Evolutionary conservation across 2,113 vertebrate genomes (phyloP).

Genomic region (Uria aalge): DNA sequence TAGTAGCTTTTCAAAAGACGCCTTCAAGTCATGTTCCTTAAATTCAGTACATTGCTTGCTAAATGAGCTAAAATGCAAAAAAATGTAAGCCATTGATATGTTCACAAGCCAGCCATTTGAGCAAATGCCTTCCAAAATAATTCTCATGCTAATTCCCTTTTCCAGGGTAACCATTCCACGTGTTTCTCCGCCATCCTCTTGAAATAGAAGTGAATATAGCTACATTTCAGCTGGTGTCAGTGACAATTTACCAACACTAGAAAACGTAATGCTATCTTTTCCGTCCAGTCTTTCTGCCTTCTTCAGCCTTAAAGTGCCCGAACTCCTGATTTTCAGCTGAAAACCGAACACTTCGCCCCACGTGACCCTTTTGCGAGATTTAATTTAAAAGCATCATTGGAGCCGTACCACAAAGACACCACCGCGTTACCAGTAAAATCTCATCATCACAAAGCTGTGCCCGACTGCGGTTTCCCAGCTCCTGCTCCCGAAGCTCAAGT

Average conservation of each 20-base stretch:
- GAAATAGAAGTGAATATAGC: not conserved
- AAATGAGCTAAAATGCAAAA: not conserved
- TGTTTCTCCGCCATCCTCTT: not conserved
- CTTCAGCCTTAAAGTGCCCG: not conserved
- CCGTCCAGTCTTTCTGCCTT: not conserved
- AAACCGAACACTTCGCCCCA: not conserved
- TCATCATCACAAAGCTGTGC: not conserved
- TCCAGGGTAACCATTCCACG: not conserved
- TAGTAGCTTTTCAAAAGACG: not conserved
- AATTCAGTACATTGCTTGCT: not conserved
- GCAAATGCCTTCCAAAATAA: not conserved
- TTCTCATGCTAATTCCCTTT: not conserved
- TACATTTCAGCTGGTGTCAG: not conserved
- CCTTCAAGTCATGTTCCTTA: not conserved
- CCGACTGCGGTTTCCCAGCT: not conserved
- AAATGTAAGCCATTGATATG: not conserved
- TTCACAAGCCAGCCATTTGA: not conserved
- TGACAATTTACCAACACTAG: not conserved
- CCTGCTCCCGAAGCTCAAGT: accelerated
- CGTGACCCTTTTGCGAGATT: not conserved
- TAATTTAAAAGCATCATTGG: not conserved
- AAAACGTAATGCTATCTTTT: not conserved
- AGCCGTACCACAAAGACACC: not conserved
- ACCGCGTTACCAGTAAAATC: not conserved
- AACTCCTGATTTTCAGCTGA: not conserved